phyloP scores from a whole-genome alignment of 2,113 vertebrate genomes.

The Hystrix brachyura region DNA sequence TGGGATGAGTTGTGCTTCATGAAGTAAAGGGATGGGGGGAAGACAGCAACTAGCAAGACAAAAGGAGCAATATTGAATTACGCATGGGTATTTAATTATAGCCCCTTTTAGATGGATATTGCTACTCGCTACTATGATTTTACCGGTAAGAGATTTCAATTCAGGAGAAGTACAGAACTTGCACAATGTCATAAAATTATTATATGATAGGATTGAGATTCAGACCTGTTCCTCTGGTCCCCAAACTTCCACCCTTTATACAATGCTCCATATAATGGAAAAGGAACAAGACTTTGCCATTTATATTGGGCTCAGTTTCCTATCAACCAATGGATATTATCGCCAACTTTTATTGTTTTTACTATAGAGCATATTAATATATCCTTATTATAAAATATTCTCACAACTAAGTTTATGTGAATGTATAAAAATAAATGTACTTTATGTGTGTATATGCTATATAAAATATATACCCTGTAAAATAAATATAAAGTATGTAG shows the following conservation, averaged over 20 bases:
- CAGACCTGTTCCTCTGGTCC: background rate
- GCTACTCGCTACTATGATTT: background rate
- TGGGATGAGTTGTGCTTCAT: no score
- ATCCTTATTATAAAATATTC: background rate
- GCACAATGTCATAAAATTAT: background rate
- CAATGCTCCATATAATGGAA: background rate
- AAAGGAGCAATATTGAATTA: background rate
- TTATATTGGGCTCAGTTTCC: background rate
- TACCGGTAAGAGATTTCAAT: background rate
- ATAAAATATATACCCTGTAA: background rate
- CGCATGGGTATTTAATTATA: background rate
- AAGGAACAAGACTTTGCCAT: background rate
- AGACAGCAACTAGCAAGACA: background rate
- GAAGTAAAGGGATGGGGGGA: background rate
- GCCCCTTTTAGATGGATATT: background rate
- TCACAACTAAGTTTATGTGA: background rate
- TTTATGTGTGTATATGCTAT: background rate
- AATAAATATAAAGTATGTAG: background rate
- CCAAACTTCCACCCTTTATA: background rate
- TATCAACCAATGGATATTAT: background rate
- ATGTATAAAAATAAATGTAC: background rate
- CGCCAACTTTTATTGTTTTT: background rate
- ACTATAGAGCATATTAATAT: background rate
- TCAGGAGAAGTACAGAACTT: background rate
- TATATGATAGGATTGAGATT: background rate